phyloP scores from a whole-genome alignment of 2,888 invertebrate species.

The Onchidella celtica region DNA sequence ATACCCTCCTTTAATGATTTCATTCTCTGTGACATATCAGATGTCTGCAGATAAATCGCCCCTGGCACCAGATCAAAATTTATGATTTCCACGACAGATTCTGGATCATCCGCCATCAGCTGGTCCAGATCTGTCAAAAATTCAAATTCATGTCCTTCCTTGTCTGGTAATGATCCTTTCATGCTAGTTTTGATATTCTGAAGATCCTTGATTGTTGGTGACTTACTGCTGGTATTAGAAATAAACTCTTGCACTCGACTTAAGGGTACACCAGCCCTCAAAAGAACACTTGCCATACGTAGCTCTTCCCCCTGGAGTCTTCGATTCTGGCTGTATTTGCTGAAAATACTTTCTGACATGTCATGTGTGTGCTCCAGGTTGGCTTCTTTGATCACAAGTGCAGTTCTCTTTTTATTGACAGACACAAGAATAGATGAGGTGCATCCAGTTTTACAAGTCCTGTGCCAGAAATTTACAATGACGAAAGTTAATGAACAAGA shows the following conservation, averaged over 20 bases:
- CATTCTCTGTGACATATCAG: conserved; percentile 40
- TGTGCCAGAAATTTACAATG: neutral
- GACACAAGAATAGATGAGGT: conserved; percentile 38
- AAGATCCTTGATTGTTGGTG: conserved; percentile 1
- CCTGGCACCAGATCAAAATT: conserved; percentile 38
- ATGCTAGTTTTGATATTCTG: conserved; percentile 28
- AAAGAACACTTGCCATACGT: conserved; percentile 40
- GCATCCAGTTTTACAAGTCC: conserved; percentile 43
- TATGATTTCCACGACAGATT: conserved; percentile 38
- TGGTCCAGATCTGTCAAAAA: conserved; percentile 31
- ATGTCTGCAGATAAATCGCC: conserved; percentile 43
- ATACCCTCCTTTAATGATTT: neutral
- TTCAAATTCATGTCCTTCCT: conserved; percentile 26
- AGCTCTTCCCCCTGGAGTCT: conserved; percentile 40
- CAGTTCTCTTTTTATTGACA: conserved; percentile 45
- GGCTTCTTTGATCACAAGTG: conserved; percentile 43
- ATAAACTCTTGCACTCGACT: conserved; percentile 39
- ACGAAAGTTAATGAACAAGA: neutral
- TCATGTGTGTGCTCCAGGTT: conserved; percentile 39
- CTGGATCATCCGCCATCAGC: conserved; percentile 42
- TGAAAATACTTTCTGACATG: conserved; percentile 22
- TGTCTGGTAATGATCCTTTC: neutral
- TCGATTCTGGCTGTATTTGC: conserved; percentile 15
- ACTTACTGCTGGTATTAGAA: conserved; percentile 2
- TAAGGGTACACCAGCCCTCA: conserved; percentile 42